Percentiles rank a stretch among this genome's conserved stretches.
phyloP scores from a whole-genome alignment of 1,140 invertebrate genomes.

The Ctenoplectra terminalis region DNA sequence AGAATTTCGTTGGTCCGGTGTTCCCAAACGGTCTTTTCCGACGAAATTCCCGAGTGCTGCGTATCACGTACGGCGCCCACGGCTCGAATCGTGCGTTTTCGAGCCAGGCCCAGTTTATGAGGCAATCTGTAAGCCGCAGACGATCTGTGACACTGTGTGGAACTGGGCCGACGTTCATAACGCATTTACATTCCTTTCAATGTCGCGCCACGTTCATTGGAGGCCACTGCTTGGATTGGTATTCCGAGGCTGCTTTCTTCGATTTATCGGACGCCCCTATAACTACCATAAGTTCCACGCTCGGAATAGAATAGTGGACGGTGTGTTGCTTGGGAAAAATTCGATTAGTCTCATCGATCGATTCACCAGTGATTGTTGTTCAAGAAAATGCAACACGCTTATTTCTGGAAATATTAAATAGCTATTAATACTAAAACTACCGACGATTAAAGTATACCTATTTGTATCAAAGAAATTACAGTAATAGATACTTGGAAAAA shows the following conservation, averaged over 20 bases:
- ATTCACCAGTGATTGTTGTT: neutral
- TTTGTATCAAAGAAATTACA: too few relatives aligned
- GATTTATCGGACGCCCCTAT: constrained; percentile 75
- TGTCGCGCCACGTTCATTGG: constrained; percentile 75
- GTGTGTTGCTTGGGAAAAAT: constrained; percentile 20
- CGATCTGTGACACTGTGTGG: constrained; percentile 62
- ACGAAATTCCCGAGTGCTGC: constrained; percentile 33
- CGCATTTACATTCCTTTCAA: constrained; percentile 81
- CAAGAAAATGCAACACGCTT: neutral
- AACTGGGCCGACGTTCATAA: constrained; percentile 76
- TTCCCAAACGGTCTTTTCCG: constrained; percentile 17
- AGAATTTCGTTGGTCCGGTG: constrained; percentile 1
- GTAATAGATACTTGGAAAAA: too few relatives aligned
- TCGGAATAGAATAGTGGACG: constrained; percentile 69
- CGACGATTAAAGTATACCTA: too few relatives aligned
- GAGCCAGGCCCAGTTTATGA: constrained; percentile 52
- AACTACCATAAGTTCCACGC: constrained; percentile 72
- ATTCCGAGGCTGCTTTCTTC: constrained; percentile 74
- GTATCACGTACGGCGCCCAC: constrained; percentile 55
- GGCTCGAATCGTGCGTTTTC: constrained; percentile 46
- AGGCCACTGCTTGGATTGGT: constrained; percentile 78
- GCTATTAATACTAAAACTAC: too few relatives aligned
- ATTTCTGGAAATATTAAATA: neutral
- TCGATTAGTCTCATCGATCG: neutral
- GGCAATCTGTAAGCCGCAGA: constrained; percentile 67